These are phyloP conservation scores for Bettongia penicillata DNA, from an alignment of 2,113 vertebrate genomes.

Conservation along the genomic window DNA sequence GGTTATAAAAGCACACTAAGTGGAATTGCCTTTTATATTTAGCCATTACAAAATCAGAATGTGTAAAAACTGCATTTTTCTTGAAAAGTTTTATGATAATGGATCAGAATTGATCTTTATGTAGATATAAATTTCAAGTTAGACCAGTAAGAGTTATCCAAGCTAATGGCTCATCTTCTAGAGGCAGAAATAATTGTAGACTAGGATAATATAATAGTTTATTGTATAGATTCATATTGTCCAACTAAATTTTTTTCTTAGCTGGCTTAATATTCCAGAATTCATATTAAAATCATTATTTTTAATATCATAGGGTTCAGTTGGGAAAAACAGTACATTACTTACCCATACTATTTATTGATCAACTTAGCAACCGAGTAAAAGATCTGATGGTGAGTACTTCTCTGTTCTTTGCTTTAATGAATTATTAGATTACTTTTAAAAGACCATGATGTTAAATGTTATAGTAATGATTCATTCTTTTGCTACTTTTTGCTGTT, in stretches of 20 bases:
- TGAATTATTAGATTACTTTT: neutral
- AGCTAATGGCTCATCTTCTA: neutral
- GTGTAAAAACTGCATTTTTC: neutral
- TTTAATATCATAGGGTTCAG: slow-evolving; percentile 87
- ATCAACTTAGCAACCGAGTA: slow-evolving; percentile 97
- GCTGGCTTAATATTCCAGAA: neutral
- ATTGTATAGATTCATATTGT: slow-evolving; percentile 31
- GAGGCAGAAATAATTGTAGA: neutral
- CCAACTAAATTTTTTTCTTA: neutral
- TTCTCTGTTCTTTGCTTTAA: neutral
- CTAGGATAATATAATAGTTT: neutral
- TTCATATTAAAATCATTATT: slow-evolving; percentile 69
- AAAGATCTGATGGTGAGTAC: slow-evolving; percentile 95
- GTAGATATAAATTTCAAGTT: neutral
- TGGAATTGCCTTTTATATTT: neutral
- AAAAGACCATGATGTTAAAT: neutral
- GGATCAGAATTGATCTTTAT: neutral
- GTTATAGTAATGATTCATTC: neutral
- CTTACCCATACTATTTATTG: slow-evolving; percentile 98
- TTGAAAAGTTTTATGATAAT: neutral
- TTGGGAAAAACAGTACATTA: slow-evolving; percentile 95
- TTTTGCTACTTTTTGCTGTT: neutral
- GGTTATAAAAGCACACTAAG: neutral
- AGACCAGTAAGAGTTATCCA: neutral
- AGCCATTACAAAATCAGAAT: neutral